phyloP scores from a whole-genome alignment of 1,140 invertebrate genomes.

The Geopemphigus sp. region DNA sequence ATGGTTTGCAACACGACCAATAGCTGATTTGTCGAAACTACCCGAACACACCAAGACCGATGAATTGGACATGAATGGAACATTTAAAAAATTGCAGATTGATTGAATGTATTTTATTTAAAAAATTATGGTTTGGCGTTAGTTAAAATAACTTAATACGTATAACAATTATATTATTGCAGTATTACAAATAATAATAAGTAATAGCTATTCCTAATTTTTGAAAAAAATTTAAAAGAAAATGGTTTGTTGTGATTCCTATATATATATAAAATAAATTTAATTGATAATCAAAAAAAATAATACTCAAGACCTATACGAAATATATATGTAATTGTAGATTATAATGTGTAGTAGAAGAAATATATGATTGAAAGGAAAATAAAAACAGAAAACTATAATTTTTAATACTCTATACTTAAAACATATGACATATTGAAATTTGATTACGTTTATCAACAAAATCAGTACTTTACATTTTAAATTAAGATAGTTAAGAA shows the following conservation, averaged over 20 bases:
- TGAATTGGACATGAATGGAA: constrained; percentile 29
- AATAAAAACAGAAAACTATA: too few relatives aligned
- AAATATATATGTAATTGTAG: background rate
- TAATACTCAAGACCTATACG: background rate
- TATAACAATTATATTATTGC: background rate
- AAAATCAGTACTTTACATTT: too few relatives aligned
- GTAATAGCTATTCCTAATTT: background rate
- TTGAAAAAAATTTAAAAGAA: too few relatives aligned
- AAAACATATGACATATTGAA: too few relatives aligned
- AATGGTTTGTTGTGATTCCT: background rate
- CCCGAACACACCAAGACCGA: background rate
- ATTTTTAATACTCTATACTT: too few relatives aligned
- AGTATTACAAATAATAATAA: background rate
- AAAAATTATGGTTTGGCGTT: background rate
- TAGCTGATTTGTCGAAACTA: constrained; percentile 17
- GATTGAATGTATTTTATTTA: background rate
- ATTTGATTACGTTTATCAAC: too few relatives aligned
- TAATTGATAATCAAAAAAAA: background rate
- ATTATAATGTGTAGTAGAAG: too few relatives aligned
- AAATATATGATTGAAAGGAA: too few relatives aligned
- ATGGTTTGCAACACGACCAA: constrained; percentile 6
- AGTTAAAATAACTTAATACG: background rate
- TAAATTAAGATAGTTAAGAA: too few relatives aligned
- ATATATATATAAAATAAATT: background rate
- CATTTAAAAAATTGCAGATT: constrained; percentile 29